These are phyloP conservation scores for Epizoanthus ramosus DNA, from an alignment of 92 coral and sea anemone genomes.

Conservation along the genomic window DNA sequence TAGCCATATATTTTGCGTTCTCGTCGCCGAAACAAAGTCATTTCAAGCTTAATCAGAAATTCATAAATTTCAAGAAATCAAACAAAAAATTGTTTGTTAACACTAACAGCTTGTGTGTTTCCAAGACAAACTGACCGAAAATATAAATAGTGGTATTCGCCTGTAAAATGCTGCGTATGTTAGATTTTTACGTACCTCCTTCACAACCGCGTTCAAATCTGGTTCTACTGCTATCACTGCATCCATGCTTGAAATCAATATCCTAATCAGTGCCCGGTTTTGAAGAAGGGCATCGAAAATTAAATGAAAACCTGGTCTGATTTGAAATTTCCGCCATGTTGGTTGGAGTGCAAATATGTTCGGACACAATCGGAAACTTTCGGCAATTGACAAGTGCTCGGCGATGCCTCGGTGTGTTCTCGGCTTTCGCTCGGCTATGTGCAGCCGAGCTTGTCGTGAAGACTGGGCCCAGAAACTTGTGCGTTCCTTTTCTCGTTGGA, in stretches of 20 bases:
- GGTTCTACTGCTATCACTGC: slow-evolving; percentile 80
- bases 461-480: slow-evolving; percentile 11
- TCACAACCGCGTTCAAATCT: slow-evolving; percentile 77
- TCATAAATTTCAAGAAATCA: not conserved
- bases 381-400: not conserved
- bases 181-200: slow-evolving; percentile 60
- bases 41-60: no score
- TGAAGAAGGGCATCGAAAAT: not conserved
- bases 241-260: slow-evolving; percentile 61
- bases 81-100: not conserved
- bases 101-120: not conserved
- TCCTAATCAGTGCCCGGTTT: not conserved
- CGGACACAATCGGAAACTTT: not conserved
- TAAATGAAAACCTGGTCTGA: not conserved
- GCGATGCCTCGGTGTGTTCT: not conserved
- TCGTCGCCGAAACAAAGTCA: no score
- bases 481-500: slow-evolving; percentile 32
- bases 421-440: not conserved
- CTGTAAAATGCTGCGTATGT: not conserved
- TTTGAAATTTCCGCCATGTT: slow-evolving; percentile 63
- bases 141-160: not conserved
- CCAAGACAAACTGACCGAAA: slow-evolving; percentile 5
- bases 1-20: no score
- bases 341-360: not conserved
- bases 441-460: not conserved